phyloP scores from a whole-genome alignment of 2,113 vertebrate species.

The Genyomyrus donnyi region DNA sequence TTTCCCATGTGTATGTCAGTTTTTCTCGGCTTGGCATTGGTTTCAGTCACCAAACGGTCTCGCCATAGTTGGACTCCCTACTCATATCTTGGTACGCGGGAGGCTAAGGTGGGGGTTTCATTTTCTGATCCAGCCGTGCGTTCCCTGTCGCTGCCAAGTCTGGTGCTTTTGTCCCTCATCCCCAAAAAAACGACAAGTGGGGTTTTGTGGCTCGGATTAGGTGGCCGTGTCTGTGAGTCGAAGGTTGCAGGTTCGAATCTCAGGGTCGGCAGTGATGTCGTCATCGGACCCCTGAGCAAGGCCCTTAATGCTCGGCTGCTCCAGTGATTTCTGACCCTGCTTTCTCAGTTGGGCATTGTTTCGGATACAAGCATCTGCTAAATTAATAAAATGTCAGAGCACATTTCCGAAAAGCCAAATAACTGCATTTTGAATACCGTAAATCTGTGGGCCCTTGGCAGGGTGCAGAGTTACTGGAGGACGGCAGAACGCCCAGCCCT shows the following conservation, averaged over 20 bases:
- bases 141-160: not conserved
- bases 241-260: not conserved
- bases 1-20: not conserved
- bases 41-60: not conserved
- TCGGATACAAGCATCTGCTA: not conserved
- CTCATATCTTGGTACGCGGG: not conserved
- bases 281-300: not conserved
- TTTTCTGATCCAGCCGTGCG: not conserved
- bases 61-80: not conserved
- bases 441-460: not conserved
- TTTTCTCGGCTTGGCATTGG: not conserved
- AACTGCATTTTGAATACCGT: slow-evolving; percentile 34
- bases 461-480: not conserved
- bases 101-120: not conserved
- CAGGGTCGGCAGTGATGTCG: not conserved
- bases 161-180: not conserved
- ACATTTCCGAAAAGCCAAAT: slow-evolving; percentile 41
- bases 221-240: not conserved
- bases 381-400: slow-evolving; percentile 34
- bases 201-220: not conserved
- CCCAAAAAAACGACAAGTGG: not conserved
- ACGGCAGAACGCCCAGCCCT: not conserved
- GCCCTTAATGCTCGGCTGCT: slow-evolving; percentile 18
- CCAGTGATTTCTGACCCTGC: not conserved
- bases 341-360: not conserved